Percentiles rank a stretch among this genome's conserved stretches.
Evolutionary conservation across 1,140 invertebrate genomes (phyloP).

Genomic region (Coenobita brevimanus): DNA sequence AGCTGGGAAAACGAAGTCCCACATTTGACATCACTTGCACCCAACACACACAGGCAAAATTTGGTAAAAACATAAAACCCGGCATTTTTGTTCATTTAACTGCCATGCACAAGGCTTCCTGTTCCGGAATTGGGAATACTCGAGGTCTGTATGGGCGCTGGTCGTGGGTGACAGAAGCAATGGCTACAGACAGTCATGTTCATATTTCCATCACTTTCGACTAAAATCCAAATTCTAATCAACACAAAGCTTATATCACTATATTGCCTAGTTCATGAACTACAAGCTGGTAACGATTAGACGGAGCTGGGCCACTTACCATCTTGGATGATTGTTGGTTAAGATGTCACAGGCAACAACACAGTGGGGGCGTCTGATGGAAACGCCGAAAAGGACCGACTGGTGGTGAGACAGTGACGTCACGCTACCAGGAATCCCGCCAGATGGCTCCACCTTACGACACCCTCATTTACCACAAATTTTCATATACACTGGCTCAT

Average conservation of each 20-base stretch:
- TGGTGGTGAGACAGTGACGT: constrained; percentile 50
- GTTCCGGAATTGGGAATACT: no score
- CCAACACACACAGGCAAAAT: no score
- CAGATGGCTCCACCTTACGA: constrained; percentile 26
- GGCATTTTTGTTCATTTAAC: no score
- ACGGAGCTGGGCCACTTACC: constrained; percentile 23
- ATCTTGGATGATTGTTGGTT: constrained; percentile 65
- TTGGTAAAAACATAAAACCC: no score
- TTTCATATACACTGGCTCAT: not conserved
- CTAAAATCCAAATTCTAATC: not conserved
- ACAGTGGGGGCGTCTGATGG: constrained; percentile 53
- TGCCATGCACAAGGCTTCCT: no score
- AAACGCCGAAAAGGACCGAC: constrained; percentile 66
- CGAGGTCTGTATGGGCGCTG: constrained; percentile 30
- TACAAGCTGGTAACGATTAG: not conserved
- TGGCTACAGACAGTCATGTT: constrained; percentile 37
- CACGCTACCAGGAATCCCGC: not conserved
- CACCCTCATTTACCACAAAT: not conserved
- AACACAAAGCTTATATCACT: not conserved
- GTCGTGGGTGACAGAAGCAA: constrained; percentile 17
- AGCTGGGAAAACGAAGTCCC: no score
- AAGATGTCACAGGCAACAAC: constrained; percentile 34
- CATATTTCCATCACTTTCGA: constrained; percentile 9
- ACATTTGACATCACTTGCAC: no score
- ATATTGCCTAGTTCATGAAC: not conserved